Evolutionary conservation across 2,888 invertebrate genomes (phyloP).

Genomic region (Eueremaeus valkanovi): DNA sequence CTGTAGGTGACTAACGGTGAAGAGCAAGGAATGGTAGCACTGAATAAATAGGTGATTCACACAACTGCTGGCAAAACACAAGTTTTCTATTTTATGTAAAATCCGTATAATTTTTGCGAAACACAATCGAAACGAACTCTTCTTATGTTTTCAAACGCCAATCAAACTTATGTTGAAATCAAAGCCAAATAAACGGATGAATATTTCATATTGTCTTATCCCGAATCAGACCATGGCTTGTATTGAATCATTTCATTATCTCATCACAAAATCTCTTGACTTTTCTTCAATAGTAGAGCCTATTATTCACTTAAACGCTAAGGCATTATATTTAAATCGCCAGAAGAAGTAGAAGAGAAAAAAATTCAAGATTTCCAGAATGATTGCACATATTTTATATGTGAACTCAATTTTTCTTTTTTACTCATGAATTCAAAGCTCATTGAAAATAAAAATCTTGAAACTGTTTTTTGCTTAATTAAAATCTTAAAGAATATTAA

Average conservation of each 20-base stretch:
- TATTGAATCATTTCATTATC: neutral
- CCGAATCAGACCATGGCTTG: neutral
- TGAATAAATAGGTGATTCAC: neutral
- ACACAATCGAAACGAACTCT: neutral
- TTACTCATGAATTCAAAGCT: neutral
- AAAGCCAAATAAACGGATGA: neutral
- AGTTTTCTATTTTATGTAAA: too few relatives aligned
- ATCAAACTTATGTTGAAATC: neutral
- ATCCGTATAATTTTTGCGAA: too few relatives aligned
- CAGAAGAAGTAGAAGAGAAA: neutral
- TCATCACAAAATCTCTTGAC: neutral
- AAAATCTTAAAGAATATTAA: neutral
- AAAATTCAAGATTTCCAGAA: neutral
- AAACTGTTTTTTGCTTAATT: neutral
- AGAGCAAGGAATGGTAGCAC: too few relatives aligned
- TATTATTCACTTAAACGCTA: neutral
- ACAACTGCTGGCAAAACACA: too few relatives aligned
- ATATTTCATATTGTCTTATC: neutral
- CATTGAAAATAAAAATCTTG: neutral
- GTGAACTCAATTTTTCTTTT: constrained; percentile 15
- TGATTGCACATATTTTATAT: neutral
- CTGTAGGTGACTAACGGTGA: too few relatives aligned
- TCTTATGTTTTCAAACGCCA: too few relatives aligned
- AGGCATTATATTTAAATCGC: neutral
- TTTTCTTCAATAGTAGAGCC: neutral